phyloP scores from a whole-genome alignment of 2,113 vertebrate genomes.

The Hippocampus comes region DNA sequence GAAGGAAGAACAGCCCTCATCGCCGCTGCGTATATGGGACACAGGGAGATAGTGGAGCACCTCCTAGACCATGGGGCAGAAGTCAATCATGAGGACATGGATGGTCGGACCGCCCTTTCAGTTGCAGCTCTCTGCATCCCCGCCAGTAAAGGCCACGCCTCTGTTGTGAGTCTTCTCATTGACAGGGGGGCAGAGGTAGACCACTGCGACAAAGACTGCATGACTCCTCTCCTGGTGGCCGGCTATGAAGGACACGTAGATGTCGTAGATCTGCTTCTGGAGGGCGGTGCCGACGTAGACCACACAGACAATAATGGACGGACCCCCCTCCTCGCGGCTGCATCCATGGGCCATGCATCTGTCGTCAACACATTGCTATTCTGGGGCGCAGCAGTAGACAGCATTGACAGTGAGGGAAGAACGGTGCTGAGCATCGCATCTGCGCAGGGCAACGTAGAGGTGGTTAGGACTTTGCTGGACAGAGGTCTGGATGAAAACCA shows the following conservation, averaged over 20 bases:
- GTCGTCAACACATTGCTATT: slow-evolving; percentile 94
- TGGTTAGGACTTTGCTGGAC: slow-evolving; percentile 95
- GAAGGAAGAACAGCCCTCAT: slow-evolving; percentile 95
- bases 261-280: slow-evolving; percentile 92
- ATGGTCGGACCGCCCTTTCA: slow-evolving; percentile 90
- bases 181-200: slow-evolving; percentile 93
- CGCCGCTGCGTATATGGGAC: slow-evolving; percentile 96
- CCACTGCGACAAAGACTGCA: slow-evolving; percentile 96
- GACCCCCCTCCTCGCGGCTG: slow-evolving; percentile 93
- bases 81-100: slow-evolving; percentile 93
- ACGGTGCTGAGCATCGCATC: slow-evolving; percentile 96
- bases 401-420: slow-evolving; percentile 94
- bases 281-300: slow-evolving; percentile 94
- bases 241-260: slow-evolving; percentile 97
- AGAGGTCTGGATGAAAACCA: slow-evolving; percentile 97
- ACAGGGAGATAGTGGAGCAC: slow-evolving; percentile 93
- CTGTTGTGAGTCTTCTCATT: slow-evolving; percentile 91
- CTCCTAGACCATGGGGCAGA: slow-evolving; percentile 91
- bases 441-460: slow-evolving; percentile 95
- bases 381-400: slow-evolving; percentile 96
- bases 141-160: slow-evolving; percentile 92
- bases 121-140: slow-evolving; percentile 95
- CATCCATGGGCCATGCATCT: slow-evolving; percentile 94
- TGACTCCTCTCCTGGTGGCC: slow-evolving; percentile 94
- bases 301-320: slow-evolving; percentile 95